Conservation (phyloP, 2,888 invertebrate genomes). For the Gastracanthus pulcherrimus region DNA sequence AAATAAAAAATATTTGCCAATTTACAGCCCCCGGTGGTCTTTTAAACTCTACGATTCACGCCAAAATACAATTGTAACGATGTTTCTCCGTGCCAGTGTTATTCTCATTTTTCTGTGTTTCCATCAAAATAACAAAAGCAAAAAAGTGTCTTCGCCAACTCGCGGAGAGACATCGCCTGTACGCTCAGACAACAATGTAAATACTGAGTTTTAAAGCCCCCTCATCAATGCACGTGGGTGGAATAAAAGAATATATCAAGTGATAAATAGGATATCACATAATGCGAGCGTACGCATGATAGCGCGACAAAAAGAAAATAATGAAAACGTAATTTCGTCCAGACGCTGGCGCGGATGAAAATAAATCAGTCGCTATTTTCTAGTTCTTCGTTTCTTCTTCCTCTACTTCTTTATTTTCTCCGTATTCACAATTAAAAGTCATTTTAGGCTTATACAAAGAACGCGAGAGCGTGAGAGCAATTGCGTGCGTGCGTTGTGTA, state of each 20-base stretch:
- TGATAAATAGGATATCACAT: conserved; percentile 3
- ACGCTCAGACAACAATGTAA: conserved; percentile 30
- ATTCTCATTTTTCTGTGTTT: conserved; percentile 7
- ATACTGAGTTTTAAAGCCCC: conserved; percentile 6
- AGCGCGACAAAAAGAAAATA: conserved; percentile 23
- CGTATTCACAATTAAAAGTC: conserved; percentile 40
- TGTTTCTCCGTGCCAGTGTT: conserved; percentile 50
- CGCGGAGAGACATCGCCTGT: conserved; percentile 41
- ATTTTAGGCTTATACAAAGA: conserved; percentile 39
- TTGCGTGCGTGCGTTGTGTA: conserved; percentile 11
- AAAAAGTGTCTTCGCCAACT: background rate
- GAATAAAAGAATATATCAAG: conserved; percentile 4
- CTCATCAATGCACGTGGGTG: background rate
- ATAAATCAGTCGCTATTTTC: conserved; percentile 30
- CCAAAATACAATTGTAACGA: conserved; percentile 46
- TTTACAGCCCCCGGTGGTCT: conserved; percentile 19
- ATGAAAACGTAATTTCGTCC: conserved; percentile 44
- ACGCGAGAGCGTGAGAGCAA: background rate
- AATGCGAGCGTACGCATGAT: conserved; percentile 20
- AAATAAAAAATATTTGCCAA: conserved; percentile 30
- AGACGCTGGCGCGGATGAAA: conserved; percentile 55
- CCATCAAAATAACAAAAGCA: background rate
- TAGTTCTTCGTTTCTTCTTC: conserved; percentile 39
- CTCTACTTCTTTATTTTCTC: conserved; percentile 31
- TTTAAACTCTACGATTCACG: conserved; percentile 41